Evolutionary conservation across 2,797 vertebrate genomes (phyloP), one percentile per base, ranked within the genome.

Genomic region (Spinibarbus caldwelli): DNA sequence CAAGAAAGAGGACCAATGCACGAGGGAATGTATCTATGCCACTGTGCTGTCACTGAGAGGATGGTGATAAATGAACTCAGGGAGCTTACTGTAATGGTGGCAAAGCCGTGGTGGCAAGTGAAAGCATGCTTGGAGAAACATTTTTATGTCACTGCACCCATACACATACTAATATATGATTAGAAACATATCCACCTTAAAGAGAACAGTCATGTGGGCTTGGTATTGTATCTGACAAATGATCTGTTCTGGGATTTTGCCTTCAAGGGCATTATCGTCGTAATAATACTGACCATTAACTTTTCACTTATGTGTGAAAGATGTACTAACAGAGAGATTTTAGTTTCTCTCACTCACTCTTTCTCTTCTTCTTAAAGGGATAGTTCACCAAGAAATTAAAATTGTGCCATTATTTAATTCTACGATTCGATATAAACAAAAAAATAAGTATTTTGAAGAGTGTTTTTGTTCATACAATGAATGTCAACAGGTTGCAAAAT

Each of bases 11-110:
- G 71, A 71, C 15, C 45, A 49, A 76, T 54, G 78, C 52, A 79
- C 59, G 36, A 66, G 84, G 36, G 81, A 64, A 73, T 66, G 21
- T 45, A 19, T 34, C 52, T 66, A n/a, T 52, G 75, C 36, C 71
- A 45, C 72, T 41, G 52, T 71, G 66, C 66, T 86, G 52, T 72
- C 77, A 79, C 43, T 75, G 52, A 43, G 57, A 68, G 47, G 68
- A 84, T 68, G 59, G 78, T 85, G 83, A 85, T 85, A 80, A 80
- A 85, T 85, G 59, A 64, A 73, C 59, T 64, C 26, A 29, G 43
- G 47, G 43, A 85, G 41, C 78, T 49, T 80, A 80, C 31, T 75
- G 78, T 75, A 85, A 85, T 49, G 68, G 78, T 85, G 54, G 43
- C 57, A 67, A 80, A 80, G 34, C 68, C n/a, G 1, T 31, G 2